phyloP scores from a whole-genome alignment of 2,797 vertebrate species.

The Anas bahamensis region DNA sequence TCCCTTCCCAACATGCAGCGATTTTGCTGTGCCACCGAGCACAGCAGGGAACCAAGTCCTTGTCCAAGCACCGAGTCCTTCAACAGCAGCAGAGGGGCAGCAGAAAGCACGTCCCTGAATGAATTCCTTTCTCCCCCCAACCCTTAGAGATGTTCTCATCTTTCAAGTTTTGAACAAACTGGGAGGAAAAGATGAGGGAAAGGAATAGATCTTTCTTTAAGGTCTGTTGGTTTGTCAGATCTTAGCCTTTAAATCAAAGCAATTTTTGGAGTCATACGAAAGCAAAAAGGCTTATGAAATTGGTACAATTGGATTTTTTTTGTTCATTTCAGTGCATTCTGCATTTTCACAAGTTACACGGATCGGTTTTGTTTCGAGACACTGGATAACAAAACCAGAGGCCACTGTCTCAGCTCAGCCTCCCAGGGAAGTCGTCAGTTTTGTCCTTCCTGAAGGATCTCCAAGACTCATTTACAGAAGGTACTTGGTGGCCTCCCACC shows the following conservation, averaged over 20 bases:
- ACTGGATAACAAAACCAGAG: not conserved
- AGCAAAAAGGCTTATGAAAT: not conserved
- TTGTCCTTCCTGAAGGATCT: not conserved
- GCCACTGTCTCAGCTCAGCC: fast-evolving
- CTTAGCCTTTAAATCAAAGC: constrained; percentile 46
- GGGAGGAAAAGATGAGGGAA: not conserved
- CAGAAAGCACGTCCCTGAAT: not conserved
- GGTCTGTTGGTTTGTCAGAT: constrained; percentile 8
- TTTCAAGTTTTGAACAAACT: not conserved
- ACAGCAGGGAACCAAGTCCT: not conserved
- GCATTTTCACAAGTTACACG: not conserved
- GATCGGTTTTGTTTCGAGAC: not conserved
- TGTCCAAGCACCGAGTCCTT: fast-evolving
- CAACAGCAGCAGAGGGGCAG: not conserved
- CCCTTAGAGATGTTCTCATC: not conserved
- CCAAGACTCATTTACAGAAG: not conserved
- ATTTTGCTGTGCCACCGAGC: not conserved
- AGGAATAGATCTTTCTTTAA: not conserved
- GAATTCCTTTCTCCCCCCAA: not conserved
- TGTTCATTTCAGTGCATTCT: not conserved
- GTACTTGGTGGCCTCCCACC: constrained; percentile 9
- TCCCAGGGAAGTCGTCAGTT: not conserved
- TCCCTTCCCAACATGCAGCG: not conserved
- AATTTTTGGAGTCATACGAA: not conserved
- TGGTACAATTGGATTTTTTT: not conserved